Evolutionary conservation across 2,888 invertebrate genomes (phyloP).

Genomic region (Leucoma salicis): DNA sequence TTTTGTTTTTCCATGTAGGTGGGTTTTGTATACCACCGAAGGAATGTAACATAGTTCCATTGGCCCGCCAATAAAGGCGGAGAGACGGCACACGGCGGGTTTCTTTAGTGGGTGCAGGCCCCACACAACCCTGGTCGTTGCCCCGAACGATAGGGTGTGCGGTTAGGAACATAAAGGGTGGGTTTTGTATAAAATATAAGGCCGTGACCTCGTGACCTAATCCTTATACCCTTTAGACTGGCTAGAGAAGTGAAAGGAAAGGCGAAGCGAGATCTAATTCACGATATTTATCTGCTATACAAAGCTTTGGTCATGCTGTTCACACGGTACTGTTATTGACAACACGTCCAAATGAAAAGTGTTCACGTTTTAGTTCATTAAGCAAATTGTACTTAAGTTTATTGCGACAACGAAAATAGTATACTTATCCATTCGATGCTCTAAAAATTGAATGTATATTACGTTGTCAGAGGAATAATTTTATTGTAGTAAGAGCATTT

Average conservation of each 20-base stretch:
- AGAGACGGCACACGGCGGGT: no score
- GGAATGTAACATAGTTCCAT: no score
- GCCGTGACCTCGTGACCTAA: slow-evolving; percentile 55
- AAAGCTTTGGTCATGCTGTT: slow-evolving; percentile 58
- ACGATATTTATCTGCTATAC: slow-evolving; percentile 48
- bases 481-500: no score
- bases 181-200: slow-evolving; percentile 16
- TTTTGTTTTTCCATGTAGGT: no score
- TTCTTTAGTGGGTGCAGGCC: no score
- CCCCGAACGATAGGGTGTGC: no score
- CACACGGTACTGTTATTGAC: slow-evolving; percentile 60
- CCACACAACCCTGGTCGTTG: no score
- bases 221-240: slow-evolving; percentile 60
- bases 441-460: no score
- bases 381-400: slow-evolving; percentile 14
- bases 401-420: slow-evolving; percentile 29
- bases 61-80: no score
- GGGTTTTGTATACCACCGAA: no score
- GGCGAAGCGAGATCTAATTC: slow-evolving; percentile 60
- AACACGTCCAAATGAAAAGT: slow-evolving; percentile 48
- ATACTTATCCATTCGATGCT: background rate
- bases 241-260: slow-evolving; percentile 72
- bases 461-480: no score
- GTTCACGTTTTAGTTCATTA: slow-evolving; percentile 48
- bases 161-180: no score